Evolutionary conservation across 53 echinoderm and acorn worm genomes (phyloP), one percentile per base, ranked within the genome.

Genomic region (Arbacia lixula): DNA sequence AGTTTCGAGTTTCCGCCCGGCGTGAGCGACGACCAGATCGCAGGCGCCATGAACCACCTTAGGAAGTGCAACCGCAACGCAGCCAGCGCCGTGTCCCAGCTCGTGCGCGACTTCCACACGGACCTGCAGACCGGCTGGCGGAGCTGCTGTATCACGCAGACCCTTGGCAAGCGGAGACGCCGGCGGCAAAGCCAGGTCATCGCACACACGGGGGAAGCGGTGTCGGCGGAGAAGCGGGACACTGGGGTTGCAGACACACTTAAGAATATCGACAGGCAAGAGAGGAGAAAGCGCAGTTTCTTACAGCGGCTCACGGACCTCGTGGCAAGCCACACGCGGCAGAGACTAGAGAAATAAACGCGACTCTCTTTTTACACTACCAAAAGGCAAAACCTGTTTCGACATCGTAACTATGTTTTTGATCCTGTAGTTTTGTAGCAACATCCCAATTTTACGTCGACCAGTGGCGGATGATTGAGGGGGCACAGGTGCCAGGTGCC

Each of bases 21-120:
- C 20, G 75, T 75, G 19, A 75, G 75, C 75, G 75, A 75, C 55
- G 32, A 32, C 6, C 75, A 75, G 22, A 75, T 75, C 32, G 20
- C 3, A 11, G 33, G 17, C 31, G 53, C 75, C 22, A 52, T 53
- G 16, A 36, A 24, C 2, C 75, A 53, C 10, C 75, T 75, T 32
- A 36, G 55, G 34, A 27, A 32, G 34, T 75, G 75, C 75, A 53
- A 75, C 75, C 54, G 53, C 8, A 30, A 53, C 9, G 53, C 53
- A 1, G 53, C 53, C 0, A 54, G n/a, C 36, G 17, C 6, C 10
- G 4, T 75, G 33, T 9, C 27, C 34, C 31, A 32, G 6, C 16
- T 32, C n/a, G 54, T 75, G 6, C 54, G 36, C 5, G 22, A 31
- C 2, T 54, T 16, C 36, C 75, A 53, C 56, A 75, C 75, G n/a